Percentiles rank a stretch among this genome's conserved stretches.
These are phyloP conservation scores for Pseudolycoriella hygida DNA, from an alignment of 2,888 invertebrate species.

Conservation along the genomic window DNA sequence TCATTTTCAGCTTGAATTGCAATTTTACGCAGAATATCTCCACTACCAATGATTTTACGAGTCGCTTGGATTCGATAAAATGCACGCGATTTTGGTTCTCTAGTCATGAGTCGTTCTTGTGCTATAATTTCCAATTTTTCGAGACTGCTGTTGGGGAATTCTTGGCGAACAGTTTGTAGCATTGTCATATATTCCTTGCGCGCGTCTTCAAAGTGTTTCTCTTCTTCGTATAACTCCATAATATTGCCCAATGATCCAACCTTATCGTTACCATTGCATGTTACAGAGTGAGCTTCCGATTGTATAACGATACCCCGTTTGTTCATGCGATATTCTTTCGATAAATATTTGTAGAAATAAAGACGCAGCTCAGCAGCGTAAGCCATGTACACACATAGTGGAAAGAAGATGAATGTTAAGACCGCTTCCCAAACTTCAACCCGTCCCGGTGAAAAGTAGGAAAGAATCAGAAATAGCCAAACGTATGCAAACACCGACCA, in stretches of 20 bases:
- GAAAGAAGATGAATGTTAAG: constrained; percentile 91
- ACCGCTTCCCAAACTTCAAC: constrained; percentile 95
- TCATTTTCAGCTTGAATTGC: constrained; percentile 77
- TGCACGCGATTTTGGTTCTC: constrained; percentile 89
- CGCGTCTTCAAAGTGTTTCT: constrained; percentile 77
- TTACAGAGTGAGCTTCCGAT: constrained; percentile 57
- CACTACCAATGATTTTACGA: constrained; percentile 84
- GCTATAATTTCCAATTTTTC: constrained; percentile 89
- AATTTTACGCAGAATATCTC: constrained; percentile 75
- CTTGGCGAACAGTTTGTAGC: constrained; percentile 72
- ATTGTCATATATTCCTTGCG: constrained; percentile 85
- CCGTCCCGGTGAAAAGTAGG: constrained; percentile 66
- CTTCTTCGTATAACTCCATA: constrained; percentile 39
- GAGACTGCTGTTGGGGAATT: constrained; percentile 79
- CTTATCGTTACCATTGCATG: constrained; percentile 44
- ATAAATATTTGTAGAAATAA: constrained; percentile 67
- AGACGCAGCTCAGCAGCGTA: constrained; percentile 87
- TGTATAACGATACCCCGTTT: constrained; percentile 81
- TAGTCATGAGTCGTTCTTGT: constrained; percentile 71
- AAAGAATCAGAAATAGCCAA: constrained; percentile 91
- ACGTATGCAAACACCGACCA: constrained; percentile 98
- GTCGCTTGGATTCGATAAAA: constrained; percentile 95
- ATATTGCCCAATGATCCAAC: constrained; percentile 29
- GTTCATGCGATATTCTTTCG: constrained; percentile 80
- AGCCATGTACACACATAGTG: constrained; percentile 87